These are phyloP conservation scores for Crossaster papposus DNA, from an alignment of 53 echinoderm and acorn worm species.

Conservation along the genomic window DNA sequence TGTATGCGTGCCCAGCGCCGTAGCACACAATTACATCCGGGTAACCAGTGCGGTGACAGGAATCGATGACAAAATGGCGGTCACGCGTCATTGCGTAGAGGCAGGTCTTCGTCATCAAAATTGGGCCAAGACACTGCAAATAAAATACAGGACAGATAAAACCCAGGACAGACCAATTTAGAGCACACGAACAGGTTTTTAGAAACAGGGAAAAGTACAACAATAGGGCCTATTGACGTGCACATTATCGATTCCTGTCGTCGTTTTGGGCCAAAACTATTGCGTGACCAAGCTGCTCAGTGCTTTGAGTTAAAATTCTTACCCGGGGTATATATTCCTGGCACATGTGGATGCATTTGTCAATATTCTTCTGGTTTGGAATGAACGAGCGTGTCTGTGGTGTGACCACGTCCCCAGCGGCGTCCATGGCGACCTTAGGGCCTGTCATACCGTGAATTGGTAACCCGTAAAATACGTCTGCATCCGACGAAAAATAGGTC, in stretches of 20 bases:
- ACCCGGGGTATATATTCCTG: conserved; percentile 20
- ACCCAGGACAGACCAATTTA: too few relatives aligned
- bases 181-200: neutral
- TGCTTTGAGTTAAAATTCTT: neutral
- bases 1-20: conserved; percentile 88
- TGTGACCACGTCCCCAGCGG: conserved; percentile 55
- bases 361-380: conserved; percentile 37
- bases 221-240: too few relatives aligned
- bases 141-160: neutral
- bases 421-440: conserved; percentile 66
- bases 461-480: conserved; percentile 40
- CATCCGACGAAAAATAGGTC: conserved; percentile 14
- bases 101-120: conserved; percentile 81
- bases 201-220: too few relatives aligned
- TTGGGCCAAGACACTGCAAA: conserved; percentile 77
- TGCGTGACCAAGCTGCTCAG: too few relatives aligned
- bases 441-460: conserved; percentile 62
- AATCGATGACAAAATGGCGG: conserved; percentile 86
- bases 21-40: conserved; percentile 84
- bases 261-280: too few relatives aligned
- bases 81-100: conserved; percentile 92
- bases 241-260: too few relatives aligned
- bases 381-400: conserved; percentile 50
- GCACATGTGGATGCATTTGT: conserved; percentile 25
- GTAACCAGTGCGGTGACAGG: conserved; percentile 69